A percentile compares a stretch with the other conserved stretches of the same genome.
Evolutionary conservation across 1,140 invertebrate genomes (phyloP).

Genomic region (Fopius arisanus): DNA sequence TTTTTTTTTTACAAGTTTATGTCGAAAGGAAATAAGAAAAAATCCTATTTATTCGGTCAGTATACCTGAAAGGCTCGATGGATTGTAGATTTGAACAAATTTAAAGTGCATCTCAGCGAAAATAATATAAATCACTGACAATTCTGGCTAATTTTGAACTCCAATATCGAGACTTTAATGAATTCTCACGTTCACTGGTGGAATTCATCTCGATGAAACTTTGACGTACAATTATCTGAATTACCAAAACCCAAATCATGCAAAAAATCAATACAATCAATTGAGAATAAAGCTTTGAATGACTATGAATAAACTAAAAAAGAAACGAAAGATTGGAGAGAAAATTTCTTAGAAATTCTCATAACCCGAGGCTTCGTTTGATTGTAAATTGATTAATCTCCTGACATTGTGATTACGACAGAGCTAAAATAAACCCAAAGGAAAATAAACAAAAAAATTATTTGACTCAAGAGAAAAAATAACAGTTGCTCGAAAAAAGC

Average conservation of each 20-base stretch:
- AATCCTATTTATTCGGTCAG: background rate
- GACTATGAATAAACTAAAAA: conserved; percentile 31
- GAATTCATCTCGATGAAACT: conserved; percentile 14
- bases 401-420: background rate
- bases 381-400: background rate
- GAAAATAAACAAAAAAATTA: background rate
- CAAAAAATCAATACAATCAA: conserved; percentile 23
- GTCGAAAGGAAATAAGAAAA: conserved; percentile 12
- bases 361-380: background rate
- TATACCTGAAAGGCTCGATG: background rate
- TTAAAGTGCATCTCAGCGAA: background rate
- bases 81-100: background rate
- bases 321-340: conserved; percentile 20
- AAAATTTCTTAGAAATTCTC: conserved; percentile 1
- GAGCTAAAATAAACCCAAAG: background rate
- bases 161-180: conserved; percentile 16
- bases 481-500: conserved; percentile 29
- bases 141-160: background rate
- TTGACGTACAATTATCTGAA: conserved; percentile 34
- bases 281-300: conserved; percentile 33
- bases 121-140: background rate
- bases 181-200: conserved; percentile 34
- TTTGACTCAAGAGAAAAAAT: conserved; percentile 22
- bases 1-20: conserved; percentile 49
- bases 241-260: background rate